Base-by-base conservation (phyloP, 2,797 vertebrate species). In the Peromyscus attwateri region DNA sequence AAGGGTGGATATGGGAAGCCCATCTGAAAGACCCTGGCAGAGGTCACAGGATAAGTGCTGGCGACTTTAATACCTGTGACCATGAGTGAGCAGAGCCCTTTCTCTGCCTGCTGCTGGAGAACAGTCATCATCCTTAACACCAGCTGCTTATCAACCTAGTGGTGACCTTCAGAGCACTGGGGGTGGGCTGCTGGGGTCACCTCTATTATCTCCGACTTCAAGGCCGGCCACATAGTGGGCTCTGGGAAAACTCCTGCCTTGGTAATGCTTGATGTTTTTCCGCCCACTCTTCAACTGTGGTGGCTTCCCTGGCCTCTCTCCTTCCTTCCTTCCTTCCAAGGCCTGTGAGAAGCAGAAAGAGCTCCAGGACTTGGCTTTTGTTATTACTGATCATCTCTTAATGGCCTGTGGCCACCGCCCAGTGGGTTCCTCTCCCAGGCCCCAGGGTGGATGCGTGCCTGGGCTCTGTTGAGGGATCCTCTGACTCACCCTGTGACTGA, bases 401-500 rank as follows among this genome's bases (percentile, higher is more conserved):
- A 93, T 55, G 80, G 87, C 75, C 76, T 73, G 10, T 79, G 90
- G 90, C 96, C 90, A 76, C 76, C 3, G 0, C 83, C 94, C 64
- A 60, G 4, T 43, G 71, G 79, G 43, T 82, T 95, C 83, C 37
- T 87, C 85, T 85, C 88, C 73, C 49, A 91, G 75, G 34, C 92
- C 60, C n/a, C 34, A 57, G 87, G 60, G 73, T 57, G 8, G 25
- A 88, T 77, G 46, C 1, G 0, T 92, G 82, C 91, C 94, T 95
- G 92, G 73, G 64, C 75, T 92, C 88, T 17, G 23, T 71, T 66
- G 95, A 82, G 81, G 75, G 49, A 62, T 94, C 70, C 70, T 75
- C 76, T 97, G 91, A 95, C 52, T 90, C 92, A 75, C 95, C 79
- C 1, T n/a, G 91, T 88, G 91, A 89, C 95, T 29, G 0, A 37